Percentiles rank a stretch among this genome's conserved stretches.
phyloP scores from a whole-genome alignment of 2,888 invertebrate species.

The Dasysyrphus albostriatus region DNA sequence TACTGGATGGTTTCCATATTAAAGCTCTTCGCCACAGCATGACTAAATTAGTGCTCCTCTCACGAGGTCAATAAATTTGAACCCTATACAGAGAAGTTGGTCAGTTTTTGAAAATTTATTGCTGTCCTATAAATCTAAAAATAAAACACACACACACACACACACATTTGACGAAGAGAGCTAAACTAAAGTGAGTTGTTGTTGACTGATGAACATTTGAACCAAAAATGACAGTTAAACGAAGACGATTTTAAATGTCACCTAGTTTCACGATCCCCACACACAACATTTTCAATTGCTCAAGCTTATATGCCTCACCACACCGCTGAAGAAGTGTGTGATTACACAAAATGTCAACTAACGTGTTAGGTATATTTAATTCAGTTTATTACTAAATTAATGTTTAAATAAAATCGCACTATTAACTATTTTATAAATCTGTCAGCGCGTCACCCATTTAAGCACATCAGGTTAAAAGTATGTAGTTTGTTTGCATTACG shows the following conservation, averaged over 20 bases:
- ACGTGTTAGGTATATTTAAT: conserved; percentile 60
- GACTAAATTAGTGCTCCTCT: conserved; percentile 26
- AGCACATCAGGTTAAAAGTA: conserved; percentile 14
- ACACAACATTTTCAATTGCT: neutral
- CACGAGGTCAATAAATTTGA: conserved; percentile 66
- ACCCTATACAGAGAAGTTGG: conserved; percentile 22
- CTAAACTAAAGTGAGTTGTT: conserved; percentile 14
- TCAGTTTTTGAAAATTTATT: neutral
- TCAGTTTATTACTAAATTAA: conserved; percentile 60
- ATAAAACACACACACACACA: neutral
- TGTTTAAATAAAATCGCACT: conserved; percentile 17
- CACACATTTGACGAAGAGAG: neutral
- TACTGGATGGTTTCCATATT: conserved; percentile 19
- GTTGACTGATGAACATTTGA: neutral
- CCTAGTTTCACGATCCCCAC: conserved; percentile 4
- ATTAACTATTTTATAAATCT: conserved; percentile 24
- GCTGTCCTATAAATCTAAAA: conserved; percentile 9
- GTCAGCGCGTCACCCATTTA: neutral
- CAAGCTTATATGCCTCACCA: neutral
- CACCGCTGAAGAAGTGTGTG: neutral
- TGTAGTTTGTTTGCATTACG: conserved; percentile 39
- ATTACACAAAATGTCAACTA: conserved; percentile 43
- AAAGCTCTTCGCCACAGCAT: conserved; percentile 14
- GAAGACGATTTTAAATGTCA: conserved; percentile 15
- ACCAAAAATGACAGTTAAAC: conserved; percentile 13